Conservation (phyloP, 1,140 invertebrate genomes). For the Drosophila nasuta region DNA sequence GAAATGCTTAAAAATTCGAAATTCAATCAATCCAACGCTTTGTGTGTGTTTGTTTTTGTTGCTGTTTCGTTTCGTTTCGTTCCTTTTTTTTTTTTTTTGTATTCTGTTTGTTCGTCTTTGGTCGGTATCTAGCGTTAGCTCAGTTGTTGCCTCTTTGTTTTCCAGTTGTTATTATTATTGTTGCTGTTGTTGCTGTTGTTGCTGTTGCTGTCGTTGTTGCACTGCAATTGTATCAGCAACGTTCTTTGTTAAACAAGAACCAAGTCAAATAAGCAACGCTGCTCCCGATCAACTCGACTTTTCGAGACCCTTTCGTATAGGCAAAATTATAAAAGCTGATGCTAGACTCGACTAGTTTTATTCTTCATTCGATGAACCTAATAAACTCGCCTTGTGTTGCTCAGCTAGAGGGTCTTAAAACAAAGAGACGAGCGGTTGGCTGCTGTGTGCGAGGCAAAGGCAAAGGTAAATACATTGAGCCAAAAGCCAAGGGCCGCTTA, state of each 20-base stretch:
- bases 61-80: slow-evolving; percentile 36
- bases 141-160: slow-evolving; percentile 18
- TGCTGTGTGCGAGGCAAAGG: not conserved
- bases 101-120: slow-evolving; percentile 11
- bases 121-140: not conserved
- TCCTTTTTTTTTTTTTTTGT: slow-evolving; percentile 4
- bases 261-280: slow-evolving; percentile 19
- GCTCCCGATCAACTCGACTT: not conserved
- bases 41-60: slow-evolving; percentile 51
- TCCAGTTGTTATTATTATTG: slow-evolving; percentile 41
- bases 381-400: not conserved
- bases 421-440: slow-evolving; percentile 18
- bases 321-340: not conserved
- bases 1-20: slow-evolving; percentile 80
- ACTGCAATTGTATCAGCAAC: slow-evolving; percentile 67
- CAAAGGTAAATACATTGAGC: slow-evolving; percentile 75
- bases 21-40: slow-evolving; percentile 81
- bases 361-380: not conserved
- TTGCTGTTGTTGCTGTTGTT: no score
- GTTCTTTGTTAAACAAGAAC: slow-evolving; percentile 57
- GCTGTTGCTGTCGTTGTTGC: slow-evolving; percentile 33
- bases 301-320: not conserved
- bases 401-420: slow-evolving; percentile 8
- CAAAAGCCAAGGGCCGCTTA: slow-evolving; percentile 72
- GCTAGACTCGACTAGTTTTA: no score